Base-by-base conservation (phyloP, 2,888 invertebrate genomes). In the Microplitis deprimator region DNA sequence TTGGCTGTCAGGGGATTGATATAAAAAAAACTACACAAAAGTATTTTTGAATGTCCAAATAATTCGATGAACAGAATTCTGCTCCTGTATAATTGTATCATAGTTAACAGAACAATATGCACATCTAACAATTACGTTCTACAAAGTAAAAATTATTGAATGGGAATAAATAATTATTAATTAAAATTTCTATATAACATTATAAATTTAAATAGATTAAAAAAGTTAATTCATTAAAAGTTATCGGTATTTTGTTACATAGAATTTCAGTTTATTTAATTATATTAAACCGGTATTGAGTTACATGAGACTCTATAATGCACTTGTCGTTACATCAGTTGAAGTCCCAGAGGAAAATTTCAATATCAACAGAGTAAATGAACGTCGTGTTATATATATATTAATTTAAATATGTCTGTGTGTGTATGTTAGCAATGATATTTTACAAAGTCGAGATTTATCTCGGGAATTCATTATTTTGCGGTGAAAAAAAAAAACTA, bases 391-490 rank as follows among this genome's bases (percentile, higher is more conserved):
- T 29, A 38, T 29, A 5, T 65, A 13, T 50, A 50, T 5, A 50
- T 50, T 8, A 50, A 50, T 50, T 50, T 50, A 29, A 29, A 29
- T 50, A 50, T 8, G 13, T 13, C 39, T 38, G 59, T 29, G 39
- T 50, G 6, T 59, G 20, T 38, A 40, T 74, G 40, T 38, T 50
- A 60, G 39, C 29, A 67, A 73, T 68, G 75, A 70, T 75, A 75
- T 75, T 75, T 62, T 69, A 68, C 68, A 82, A 81, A 82, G 71
- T 65, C 76, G 74, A 82, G 79, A 86, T 86, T 85, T 85, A 86
- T 85, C 79, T 80, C 77, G 79, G 16, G 79, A 79, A 83, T 85
- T 84, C 84, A 84, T 84, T 83, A 80, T 82, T 79, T 79, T 74
- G 73, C 69, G 67, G 13, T 70, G 77, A 74, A 73, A 62, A 61